A percentile compares a stretch with the other conserved stretches of the same genome.
phyloP scores from a whole-genome alignment of 1,140 invertebrate genomes.

The Zaprionus capensis region DNA sequence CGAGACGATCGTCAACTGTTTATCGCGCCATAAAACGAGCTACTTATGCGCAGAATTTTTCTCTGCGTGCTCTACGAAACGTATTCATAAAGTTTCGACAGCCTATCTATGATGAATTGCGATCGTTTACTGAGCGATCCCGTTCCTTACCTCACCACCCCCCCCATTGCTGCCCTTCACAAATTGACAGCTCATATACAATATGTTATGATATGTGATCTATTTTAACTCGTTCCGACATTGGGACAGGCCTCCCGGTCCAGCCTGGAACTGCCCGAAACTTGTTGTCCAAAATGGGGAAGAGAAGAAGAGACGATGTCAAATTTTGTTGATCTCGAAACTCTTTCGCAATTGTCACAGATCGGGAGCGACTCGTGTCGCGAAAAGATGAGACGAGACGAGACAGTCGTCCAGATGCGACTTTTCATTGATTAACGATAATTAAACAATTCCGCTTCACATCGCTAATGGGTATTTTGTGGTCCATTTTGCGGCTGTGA shows the following conservation, averaged over 20 bases:
- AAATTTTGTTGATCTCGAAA: slow-evolving; percentile 17
- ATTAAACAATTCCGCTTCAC: slow-evolving; percentile 57
- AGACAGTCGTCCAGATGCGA: slow-evolving; percentile 14
- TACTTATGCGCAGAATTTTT: slow-evolving; percentile 29
- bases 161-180: too few species aligned
- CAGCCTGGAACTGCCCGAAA: background rate
- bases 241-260: slow-evolving; percentile 36
- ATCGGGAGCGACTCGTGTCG: background rate
- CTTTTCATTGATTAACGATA: slow-evolving; percentile 71
- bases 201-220: slow-evolving; percentile 9
- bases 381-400: slow-evolving; percentile 5
- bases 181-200: background rate
- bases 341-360: slow-evolving; percentile 43
- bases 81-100: background rate
- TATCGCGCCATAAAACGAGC: slow-evolving; percentile 35
- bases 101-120: slow-evolving; percentile 27
- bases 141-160: background rate
- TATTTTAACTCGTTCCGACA: slow-evolving; percentile 33
- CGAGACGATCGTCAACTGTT: slow-evolving; percentile 26
- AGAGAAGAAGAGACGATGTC: background rate
- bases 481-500: slow-evolving; percentile 22
- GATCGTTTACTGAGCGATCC: background rate
- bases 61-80: background rate
- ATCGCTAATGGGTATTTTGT: slow-evolving; percentile 32
- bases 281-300: slow-evolving; percentile 1